Evolutionary conservation across 2,113 vertebrate genomes (phyloP).

Genomic region (Phasianus colchicus): DNA sequence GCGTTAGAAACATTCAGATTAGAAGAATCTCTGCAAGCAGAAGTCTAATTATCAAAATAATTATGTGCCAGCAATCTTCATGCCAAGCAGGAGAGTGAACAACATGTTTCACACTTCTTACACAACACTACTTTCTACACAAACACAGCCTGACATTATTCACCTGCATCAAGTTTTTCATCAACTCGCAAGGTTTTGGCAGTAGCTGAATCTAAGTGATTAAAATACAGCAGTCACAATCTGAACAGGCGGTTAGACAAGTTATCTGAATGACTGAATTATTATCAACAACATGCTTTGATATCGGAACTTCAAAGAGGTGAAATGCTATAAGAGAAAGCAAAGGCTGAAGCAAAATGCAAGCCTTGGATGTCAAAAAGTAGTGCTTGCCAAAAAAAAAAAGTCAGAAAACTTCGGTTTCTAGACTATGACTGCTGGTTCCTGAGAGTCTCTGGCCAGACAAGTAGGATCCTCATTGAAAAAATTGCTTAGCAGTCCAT

Average conservation of each 20-base stretch:
- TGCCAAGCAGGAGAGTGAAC: background rate
- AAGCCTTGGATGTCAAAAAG: background rate
- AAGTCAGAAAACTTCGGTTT: background rate
- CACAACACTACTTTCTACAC: background rate
- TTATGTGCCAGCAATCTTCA: background rate
- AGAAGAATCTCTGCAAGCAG: background rate
- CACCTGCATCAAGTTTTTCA: background rate
- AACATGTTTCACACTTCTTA: background rate
- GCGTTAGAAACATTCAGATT: background rate
- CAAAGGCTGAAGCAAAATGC: background rate
- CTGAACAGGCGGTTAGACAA: background rate
- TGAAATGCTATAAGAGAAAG: background rate
- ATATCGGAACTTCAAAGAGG: background rate
- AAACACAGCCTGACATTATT: background rate
- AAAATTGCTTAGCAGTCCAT: background rate
- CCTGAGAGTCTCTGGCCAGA: background rate
- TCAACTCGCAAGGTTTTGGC: background rate
- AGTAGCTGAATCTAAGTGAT: background rate
- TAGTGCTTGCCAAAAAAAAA: background rate
- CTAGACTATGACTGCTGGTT: background rate
- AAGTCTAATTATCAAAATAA: background rate
- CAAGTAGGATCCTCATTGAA: background rate
- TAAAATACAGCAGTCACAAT: background rate
- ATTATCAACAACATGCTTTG: background rate
- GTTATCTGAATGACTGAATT: background rate